Evolutionary conservation across 2,113 vertebrate genomes (phyloP).

Genomic region (Rhodinocichla rosea): DNA sequence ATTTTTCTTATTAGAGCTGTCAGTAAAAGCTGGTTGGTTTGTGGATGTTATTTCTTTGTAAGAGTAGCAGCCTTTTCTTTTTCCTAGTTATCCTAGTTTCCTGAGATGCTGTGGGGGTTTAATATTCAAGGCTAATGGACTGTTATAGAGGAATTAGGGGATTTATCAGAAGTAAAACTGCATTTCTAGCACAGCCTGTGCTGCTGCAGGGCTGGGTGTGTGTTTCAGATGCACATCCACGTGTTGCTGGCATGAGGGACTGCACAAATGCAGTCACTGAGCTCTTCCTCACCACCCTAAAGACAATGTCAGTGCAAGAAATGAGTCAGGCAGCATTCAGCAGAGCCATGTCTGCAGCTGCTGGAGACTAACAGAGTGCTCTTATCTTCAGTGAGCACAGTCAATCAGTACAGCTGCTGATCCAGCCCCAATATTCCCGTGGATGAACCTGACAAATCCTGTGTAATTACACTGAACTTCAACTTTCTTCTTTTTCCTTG

Average conservation of each 20-base stretch:
- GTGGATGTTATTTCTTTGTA: background rate
- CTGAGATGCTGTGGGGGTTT: background rate
- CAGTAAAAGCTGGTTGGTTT: background rate
- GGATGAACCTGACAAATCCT: background rate
- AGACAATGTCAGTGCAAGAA: background rate
- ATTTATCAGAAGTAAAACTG: background rate
- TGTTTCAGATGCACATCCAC: accelerated
- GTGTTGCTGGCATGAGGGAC: accelerated
- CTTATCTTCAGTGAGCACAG: background rate
- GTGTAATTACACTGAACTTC: background rate
- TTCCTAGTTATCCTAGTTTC: background rate
- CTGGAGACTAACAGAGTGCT: background rate
- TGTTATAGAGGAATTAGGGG: background rate
- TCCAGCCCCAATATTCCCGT: background rate
- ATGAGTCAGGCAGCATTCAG: background rate
- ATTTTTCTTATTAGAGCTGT: background rate
- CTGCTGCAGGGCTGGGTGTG: background rate
- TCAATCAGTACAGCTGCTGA: background rate
- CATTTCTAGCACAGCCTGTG: background rate
- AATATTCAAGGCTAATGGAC: background rate
- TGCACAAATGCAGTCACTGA: background rate
- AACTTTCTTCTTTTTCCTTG: background rate
- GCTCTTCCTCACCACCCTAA: background rate
- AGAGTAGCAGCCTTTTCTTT: background rate
- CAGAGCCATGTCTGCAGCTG: background rate